Percentiles rank a stretch among this genome's conserved stretches.
Conservation (phyloP, 2,888 invertebrate genomes). For the Synanthedon myopaeformis region DNA sequence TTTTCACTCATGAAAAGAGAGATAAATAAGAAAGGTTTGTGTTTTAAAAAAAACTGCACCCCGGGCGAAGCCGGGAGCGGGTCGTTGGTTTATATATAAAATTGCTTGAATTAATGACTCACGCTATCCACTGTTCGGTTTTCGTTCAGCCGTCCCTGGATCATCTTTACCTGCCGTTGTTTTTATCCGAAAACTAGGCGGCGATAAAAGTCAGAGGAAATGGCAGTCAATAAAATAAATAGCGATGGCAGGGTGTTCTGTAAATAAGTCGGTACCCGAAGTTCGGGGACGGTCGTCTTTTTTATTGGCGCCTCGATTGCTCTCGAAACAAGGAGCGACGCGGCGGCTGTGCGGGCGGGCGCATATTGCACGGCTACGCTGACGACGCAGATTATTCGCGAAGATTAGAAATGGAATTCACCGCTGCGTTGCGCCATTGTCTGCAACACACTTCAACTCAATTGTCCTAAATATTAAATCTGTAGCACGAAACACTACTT, state of each 20-base stretch:
- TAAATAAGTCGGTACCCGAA: conserved; percentile 61
- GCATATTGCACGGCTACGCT: conserved; percentile 50
- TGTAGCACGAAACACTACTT: conserved; percentile 1
- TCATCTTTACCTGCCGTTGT: conserved; percentile 51
- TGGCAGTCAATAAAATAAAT: conserved; percentile 71
- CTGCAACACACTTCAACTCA: conserved; percentile 12
- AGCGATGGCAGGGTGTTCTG: conserved; percentile 67
- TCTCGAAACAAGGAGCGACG: conserved; percentile 59
- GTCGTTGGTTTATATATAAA: too few species aligned
- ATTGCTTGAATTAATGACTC: too few species aligned
- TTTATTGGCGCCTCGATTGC: conserved; percentile 71
- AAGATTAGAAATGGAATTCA: conserved; percentile 57
- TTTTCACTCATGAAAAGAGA: too few species aligned
- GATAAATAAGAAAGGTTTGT: too few species aligned
- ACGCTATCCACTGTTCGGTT: too few species aligned
- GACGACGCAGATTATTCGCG: conserved; percentile 53
- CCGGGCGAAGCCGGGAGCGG: too few species aligned
- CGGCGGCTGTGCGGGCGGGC: conserved; percentile 18
- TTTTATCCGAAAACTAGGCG: conserved; percentile 60
- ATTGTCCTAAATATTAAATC: conserved; percentile 2
- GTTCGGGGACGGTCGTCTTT: conserved; percentile 64
- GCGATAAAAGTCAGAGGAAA: conserved; percentile 68
- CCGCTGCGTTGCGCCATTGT: conserved; percentile 32
- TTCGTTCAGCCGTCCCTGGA: neutral
- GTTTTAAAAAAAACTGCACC: too few species aligned